Percentiles rank a stretch among this genome's conserved stretches.
These are phyloP conservation scores for Oryctes rhinoceros DNA, from an alignment of 1,140 invertebrate genomes.

Conservation along the genomic window DNA sequence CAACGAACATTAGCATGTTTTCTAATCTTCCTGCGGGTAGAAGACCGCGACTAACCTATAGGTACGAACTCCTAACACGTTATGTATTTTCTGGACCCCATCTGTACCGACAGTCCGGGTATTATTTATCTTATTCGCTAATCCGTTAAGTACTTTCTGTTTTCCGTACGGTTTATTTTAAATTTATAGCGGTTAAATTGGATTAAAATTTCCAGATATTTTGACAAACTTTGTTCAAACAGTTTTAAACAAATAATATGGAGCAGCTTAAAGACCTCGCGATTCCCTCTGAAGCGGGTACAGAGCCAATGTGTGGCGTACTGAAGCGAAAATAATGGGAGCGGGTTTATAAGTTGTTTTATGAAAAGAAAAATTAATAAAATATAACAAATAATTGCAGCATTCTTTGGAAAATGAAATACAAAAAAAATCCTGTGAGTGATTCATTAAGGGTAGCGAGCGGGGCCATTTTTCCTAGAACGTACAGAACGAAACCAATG, in stretches of 20 bases:
- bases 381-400: no score
- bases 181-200: slow-evolving; percentile 35
- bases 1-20: slow-evolving; percentile 44
- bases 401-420: no score
- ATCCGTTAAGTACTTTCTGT: slow-evolving; percentile 41
- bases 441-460: no score
- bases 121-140: slow-evolving; percentile 45
- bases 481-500: no score
- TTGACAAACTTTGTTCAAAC: slow-evolving; percentile 36
- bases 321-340: neutral
- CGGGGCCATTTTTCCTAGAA: no score
- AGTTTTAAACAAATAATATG: slow-evolving; percentile 21
- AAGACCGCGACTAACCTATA: neutral
- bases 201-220: slow-evolving; percentile 31
- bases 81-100: slow-evolving; percentile 14
- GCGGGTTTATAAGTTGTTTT: neutral
- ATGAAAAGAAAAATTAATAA: no score
- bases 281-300: neutral
- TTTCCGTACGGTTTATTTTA: slow-evolving; percentile 33
- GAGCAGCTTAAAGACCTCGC: neutral
- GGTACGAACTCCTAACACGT: neutral
- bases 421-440: no score
- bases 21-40: slow-evolving; percentile 39
- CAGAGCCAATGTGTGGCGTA: neutral
- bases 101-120: neutral